phyloP scores from a whole-genome alignment of 1,140 invertebrate species.

The Lutraria rhynchaena region DNA sequence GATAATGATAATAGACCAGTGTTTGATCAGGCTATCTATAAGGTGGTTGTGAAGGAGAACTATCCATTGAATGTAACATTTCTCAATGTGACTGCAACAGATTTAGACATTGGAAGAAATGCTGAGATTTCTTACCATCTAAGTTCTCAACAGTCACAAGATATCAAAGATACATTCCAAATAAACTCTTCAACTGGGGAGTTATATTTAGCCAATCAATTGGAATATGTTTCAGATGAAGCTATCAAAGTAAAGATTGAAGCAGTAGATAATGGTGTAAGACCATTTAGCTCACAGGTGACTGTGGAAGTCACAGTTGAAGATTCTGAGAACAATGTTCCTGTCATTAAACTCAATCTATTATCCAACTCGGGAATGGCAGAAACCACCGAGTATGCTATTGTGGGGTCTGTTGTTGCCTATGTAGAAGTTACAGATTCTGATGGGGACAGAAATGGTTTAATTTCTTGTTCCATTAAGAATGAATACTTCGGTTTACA shows the following conservation, averaged over 20 bases:
- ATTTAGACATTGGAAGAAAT: constrained; percentile 74
- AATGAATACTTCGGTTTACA: constrained; percentile 64
- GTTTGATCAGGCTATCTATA: constrained; percentile 84
- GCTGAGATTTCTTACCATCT: constrained; percentile 86
- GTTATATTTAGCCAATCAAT: constrained; percentile 51
- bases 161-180: constrained; percentile 90
- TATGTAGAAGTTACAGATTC: constrained; percentile 69
- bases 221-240: constrained; percentile 59
- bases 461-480: constrained; percentile 66
- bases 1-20: constrained; percentile 86
- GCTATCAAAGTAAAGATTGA: constrained; percentile 63
- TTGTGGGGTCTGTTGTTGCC: constrained; percentile 69
- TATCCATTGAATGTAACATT: constrained; percentile 60
- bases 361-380: constrained; percentile 59
- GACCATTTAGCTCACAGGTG: constrained; percentile 59
- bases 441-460: constrained; percentile 72
- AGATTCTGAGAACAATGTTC: constrained; percentile 67
- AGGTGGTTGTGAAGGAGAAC: constrained; percentile 64
- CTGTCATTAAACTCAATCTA: constrained; percentile 69
- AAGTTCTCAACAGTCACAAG: constrained; percentile 93
- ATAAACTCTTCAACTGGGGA: constrained; percentile 85
- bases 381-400: constrained; percentile 66
- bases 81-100: constrained; percentile 63
- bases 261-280: constrained; percentile 66
- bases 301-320: constrained; percentile 63